Evolutionary conservation across 2,888 invertebrate genomes (phyloP).

Genomic region (Volucella zonaria): DNA sequence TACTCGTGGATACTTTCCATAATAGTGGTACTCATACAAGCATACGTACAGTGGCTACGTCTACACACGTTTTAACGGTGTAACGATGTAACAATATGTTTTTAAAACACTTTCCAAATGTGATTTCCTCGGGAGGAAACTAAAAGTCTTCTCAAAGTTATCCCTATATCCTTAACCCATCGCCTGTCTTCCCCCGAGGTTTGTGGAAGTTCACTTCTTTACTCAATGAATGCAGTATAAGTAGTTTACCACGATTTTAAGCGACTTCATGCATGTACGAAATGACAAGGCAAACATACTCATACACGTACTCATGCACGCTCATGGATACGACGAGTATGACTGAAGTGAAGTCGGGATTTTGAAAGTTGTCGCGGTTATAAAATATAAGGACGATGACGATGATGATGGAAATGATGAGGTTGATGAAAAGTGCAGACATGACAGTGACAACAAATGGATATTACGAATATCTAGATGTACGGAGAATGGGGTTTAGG

Average conservation of each 20-base stretch:
- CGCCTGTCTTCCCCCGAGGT: conserved; percentile 8
- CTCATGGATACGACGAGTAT: not conserved
- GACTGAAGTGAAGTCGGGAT: not conserved
- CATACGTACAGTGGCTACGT: not conserved
- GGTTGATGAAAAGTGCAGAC: not conserved
- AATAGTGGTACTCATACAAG: too few relatives aligned
- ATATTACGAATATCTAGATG: not conserved
- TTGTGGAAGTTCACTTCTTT: conserved; percentile 1
- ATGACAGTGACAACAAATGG: conserved; percentile 17
- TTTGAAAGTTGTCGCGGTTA: not conserved
- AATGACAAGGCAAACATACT: conserved; percentile 38
- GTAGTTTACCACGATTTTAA: conserved; percentile 64
- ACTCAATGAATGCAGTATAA: conserved; percentile 57
- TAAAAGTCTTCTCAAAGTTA: conserved; percentile 57
- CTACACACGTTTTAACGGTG: conserved; percentile 58
- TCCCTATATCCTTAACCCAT: not conserved
- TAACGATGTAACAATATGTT: conserved; percentile 65
- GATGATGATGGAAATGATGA: not conserved
- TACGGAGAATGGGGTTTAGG: not conserved
- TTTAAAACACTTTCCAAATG: conserved; percentile 63
- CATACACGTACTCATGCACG: not conserved
- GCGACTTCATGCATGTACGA: conserved; percentile 57
- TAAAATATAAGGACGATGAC: not conserved
- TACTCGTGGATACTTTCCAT: conserved; percentile 3
- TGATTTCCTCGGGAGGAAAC: conserved; percentile 46